Conservation (phyloP, 1,140 invertebrate genomes). For the Latrodectus geometricus region DNA sequence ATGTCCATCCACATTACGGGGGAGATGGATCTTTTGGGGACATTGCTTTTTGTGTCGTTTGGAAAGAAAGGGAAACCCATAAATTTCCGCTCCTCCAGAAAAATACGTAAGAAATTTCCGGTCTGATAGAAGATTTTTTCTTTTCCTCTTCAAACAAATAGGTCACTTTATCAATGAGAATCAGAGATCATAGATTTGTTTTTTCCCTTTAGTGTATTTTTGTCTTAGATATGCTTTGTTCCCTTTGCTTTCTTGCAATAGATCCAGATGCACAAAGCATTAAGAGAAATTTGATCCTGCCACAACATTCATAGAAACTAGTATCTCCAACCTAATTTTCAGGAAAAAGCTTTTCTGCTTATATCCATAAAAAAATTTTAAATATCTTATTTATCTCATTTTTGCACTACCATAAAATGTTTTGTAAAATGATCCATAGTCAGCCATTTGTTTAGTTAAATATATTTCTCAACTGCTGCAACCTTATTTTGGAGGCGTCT, state of each 20-base stretch:
- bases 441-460: too few relatives aligned
- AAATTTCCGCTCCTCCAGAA: constrained; percentile 34
- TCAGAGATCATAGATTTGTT: constrained; percentile 1
- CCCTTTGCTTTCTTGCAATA: constrained; percentile 2
- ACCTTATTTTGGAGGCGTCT: too few relatives aligned
- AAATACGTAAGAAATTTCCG: constrained; percentile 46
- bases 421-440: too few relatives aligned
- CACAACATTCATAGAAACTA: neutral
- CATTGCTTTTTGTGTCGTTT: constrained; percentile 21
- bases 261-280: neutral
- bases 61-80: constrained; percentile 34
- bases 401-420: too few relatives aligned
- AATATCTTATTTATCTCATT: too few relatives aligned
- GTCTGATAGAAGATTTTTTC: constrained; percentile 8
- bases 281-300: neutral
- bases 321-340: neutral
- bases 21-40: constrained; percentile 31
- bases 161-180: constrained; percentile 39
- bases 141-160: constrained; percentile 32
- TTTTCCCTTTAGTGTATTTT: neutral
- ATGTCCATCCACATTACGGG: constrained; percentile 27
- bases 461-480: too few relatives aligned
- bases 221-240: neutral
- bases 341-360: too few relatives aligned
- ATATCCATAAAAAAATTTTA: too few relatives aligned